Percentiles rank a stretch among this genome's conserved stretches.
phyloP scores from a whole-genome alignment of 2,888 invertebrate species.

The Aproaerema taeniolella region DNA sequence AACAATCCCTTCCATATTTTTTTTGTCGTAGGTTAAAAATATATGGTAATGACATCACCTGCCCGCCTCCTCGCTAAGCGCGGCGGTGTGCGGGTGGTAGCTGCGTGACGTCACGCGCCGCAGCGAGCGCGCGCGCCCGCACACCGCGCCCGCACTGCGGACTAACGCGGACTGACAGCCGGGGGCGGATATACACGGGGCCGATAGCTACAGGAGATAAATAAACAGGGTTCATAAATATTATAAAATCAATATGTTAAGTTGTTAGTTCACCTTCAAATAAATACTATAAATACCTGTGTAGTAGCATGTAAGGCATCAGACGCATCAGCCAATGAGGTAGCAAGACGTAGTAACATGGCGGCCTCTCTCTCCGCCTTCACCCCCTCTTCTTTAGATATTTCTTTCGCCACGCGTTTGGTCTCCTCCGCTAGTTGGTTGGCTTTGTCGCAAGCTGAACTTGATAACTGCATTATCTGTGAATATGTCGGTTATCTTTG shows the following conservation, averaged over 20 bases:
- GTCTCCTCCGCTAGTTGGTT: conserved; percentile 24
- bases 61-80: conserved; percentile 23
- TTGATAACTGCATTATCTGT: conserved; percentile 26
- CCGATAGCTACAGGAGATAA: conserved; percentile 29
- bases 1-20: too few relatives aligned
- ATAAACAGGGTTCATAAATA: too few relatives aligned
- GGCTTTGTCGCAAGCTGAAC: conserved; percentile 24
- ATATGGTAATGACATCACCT: too few relatives aligned
- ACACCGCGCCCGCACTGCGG: conserved; percentile 22
- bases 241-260: too few relatives aligned
- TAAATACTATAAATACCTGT: too few relatives aligned
- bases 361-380: too few relatives aligned
- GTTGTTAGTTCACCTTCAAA: too few relatives aligned
- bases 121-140: conserved; percentile 19
- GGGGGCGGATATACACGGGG: conserved; percentile 31
- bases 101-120: conserved; percentile 23
- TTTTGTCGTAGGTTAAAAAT: too few relatives aligned
- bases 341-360: too few relatives aligned
- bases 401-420: conserved; percentile 5
- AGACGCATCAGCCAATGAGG: conserved; percentile 28
- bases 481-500: too few relatives aligned
- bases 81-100: conserved; percentile 19
- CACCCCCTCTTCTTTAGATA: neutral
- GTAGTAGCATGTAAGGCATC: conserved; percentile 26
- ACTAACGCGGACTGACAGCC: conserved; percentile 30